Base-by-base conservation (phyloP, 2,888 invertebrate genomes). In the Xanthia togata region DNA sequence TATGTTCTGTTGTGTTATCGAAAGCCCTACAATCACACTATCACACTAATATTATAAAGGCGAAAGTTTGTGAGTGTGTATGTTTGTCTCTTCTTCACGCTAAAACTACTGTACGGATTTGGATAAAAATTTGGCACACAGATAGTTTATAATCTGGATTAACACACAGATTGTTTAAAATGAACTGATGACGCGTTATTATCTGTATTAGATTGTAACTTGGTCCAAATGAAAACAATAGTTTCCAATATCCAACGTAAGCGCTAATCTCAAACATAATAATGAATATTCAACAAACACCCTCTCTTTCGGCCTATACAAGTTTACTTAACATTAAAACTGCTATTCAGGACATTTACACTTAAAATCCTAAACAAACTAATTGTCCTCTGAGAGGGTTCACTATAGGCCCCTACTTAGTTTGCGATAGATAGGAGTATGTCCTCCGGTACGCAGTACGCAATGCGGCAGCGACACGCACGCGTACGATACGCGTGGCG, bases 321-420 rank as follows among this genome's bases (percentile, higher is more conserved):
- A 81, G 74, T 79, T 79, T 63, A 44, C 67, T 41, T 47, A 55
- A 82, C 65, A 72, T 64, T 72, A 70, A 81, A 69, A 70, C 67
- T 82, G 63, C 38, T 77, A 78, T 78, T 71, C 50, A n/a, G 60
- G 64, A 55, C 73, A 81, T 81, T 84, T 75, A 70, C 67, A 65
- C 69, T 69, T 82, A 62, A 31, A 35, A 72, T 72, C 82, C 78
- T 82, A 81, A 72, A 69, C 82, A 78, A 73, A 70, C 70, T 26
- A 59, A 73, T 64, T 57, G 57, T 57, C 44, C 9, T 35, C 44
- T 26, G 65, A 55, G 63, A 55, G 57, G 57, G 64, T n/a, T 38
- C 47, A 63, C 44, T 38, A 26, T 2, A 35, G 20, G n/a, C 41
- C 60, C 67, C 26, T 17, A 6, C 35, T 64, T 57, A 14, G 57